These are phyloP conservation scores for Phthorimaea operculella DNA, from an alignment of 1,140 invertebrate genomes.

Conservation along the genomic window DNA sequence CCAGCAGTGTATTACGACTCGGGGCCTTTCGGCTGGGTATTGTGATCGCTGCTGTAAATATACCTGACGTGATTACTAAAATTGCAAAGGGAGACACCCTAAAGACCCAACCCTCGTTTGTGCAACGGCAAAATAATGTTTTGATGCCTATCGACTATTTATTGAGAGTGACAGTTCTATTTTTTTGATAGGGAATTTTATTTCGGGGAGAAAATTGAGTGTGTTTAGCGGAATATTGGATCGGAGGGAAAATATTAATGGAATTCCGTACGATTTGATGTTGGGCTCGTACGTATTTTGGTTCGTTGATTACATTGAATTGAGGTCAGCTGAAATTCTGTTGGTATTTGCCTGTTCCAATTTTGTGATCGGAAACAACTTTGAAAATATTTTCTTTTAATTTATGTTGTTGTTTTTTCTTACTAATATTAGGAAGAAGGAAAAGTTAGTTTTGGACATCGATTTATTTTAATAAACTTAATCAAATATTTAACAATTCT, in stretches of 20 bases:
- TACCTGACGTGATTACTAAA: conserved; percentile 56
- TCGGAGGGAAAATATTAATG: conserved; percentile 16
- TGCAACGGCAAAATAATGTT: conserved; percentile 31
- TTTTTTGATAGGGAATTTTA: conserved; percentile 15
- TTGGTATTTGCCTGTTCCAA: not conserved
- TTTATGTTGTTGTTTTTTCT: no score
- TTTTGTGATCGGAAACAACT: no score
- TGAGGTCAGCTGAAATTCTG: not conserved
- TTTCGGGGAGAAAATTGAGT: conserved; percentile 20
- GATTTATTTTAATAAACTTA: no score
- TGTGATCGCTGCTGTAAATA: not conserved
- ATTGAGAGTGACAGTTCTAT: conserved; percentile 26
- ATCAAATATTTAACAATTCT: no score
- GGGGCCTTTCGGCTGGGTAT: no score
- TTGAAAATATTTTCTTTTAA: no score
- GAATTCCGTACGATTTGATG: conserved; percentile 7
- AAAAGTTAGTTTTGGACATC: no score
- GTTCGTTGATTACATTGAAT: conserved; percentile 1
- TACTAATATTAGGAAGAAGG: no score
- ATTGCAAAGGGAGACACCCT: conserved; percentile 30
- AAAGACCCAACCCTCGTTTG: conserved; percentile 23
- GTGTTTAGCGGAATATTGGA: conserved; percentile 18
- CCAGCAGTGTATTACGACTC: no score
- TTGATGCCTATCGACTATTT: conserved; percentile 29
- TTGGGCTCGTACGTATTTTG: not conserved